Evolutionary conservation across 2,888 invertebrate genomes (phyloP), one percentile per base, ranked within the genome.

Genomic region (Andricus curvator): DNA sequence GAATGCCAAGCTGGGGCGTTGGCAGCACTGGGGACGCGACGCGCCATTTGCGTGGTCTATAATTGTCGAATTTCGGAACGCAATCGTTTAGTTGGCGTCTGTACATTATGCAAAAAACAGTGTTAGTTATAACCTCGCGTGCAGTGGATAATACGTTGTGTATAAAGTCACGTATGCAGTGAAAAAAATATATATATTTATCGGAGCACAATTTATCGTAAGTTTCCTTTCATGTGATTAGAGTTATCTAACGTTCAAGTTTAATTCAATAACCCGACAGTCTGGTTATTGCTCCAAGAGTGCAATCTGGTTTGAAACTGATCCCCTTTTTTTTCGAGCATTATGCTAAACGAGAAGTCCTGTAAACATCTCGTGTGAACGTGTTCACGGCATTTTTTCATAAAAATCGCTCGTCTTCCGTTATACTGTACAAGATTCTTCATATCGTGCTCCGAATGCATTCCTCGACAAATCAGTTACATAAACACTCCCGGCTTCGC

Each of bases 1-100:
- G 2, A 62, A 64, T 29, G 25, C 13, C 11, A 62, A 1, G 20
- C 8, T 37, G 29, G n/a, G 13, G n/a, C 5, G n/a, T 33, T 74
- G 74, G 74, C n/a, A 60, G 8, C 74, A 56, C 29, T 64, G 77
- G 56, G 17, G 48, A 51, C 33, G 48, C 77, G 77, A 79, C 80
- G 80, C 22, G 74, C 78, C 66, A 29, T 81, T 83, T 85, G 86
- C 86, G 86, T 86, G 86, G 85, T 82, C 77, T 62, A n/a, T 15
- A 70, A 81, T 81, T 70, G 37, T 29, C 67, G 78, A 11, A 33
- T 86, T 86, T 84, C 65, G 41, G 86, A 85, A 86, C 82, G 78
- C 82, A 44, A 60, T 41, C 48, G 64, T 68, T 78, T 76, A 79
- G 79, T 78, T 84, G 83, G 85, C 87, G 86, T 84, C 83, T 85